Evolutionary conservation across 2,888 invertebrate genomes (phyloP).

Genomic region (Drosophila acutilabella): DNA sequence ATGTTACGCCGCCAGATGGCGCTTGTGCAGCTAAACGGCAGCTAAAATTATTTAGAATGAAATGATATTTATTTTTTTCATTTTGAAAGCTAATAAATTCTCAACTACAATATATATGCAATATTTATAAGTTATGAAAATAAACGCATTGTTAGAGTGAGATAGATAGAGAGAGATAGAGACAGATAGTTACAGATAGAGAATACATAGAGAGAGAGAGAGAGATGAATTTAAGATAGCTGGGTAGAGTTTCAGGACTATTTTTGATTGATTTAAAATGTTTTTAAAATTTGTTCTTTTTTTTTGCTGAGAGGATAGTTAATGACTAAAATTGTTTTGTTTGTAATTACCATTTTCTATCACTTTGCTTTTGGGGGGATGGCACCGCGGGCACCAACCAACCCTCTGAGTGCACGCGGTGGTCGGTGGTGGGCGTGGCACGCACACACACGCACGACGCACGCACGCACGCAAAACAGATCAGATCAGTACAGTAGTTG

Average conservation of each 20-base stretch:
- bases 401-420: conserved; percentile 69
- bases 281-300: conserved; percentile 17
- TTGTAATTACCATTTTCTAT: conserved; percentile 84
- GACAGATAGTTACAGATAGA: conserved; percentile 31
- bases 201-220: conserved; percentile 22
- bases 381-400: conserved; percentile 79
- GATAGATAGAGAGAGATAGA: conserved; percentile 46
- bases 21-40: conserved; percentile 36
- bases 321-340: conserved; percentile 74
- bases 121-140: conserved; percentile 52
- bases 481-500: conserved; percentile 46
- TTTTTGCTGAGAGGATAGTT: conserved; percentile 43
- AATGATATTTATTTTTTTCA: conserved; percentile 20
- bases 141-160: conserved; percentile 52
- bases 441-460: conserved; percentile 75
- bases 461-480: conserved; percentile 74
- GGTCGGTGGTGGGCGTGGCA: conserved; percentile 78
- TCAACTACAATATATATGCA: conserved; percentile 64
- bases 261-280: conserved; percentile 18
- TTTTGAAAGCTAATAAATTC: conserved; percentile 51
- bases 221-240: conserved; percentile 54
- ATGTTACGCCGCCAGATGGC: conserved; percentile 36
- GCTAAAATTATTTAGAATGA: conserved; percentile 37
- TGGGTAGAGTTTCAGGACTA: conserved; percentile 37
- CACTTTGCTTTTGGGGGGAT: conserved; percentile 81